phyloP scores from a whole-genome alignment of 2,888 invertebrate species.

The Folsomia candida region DNA sequence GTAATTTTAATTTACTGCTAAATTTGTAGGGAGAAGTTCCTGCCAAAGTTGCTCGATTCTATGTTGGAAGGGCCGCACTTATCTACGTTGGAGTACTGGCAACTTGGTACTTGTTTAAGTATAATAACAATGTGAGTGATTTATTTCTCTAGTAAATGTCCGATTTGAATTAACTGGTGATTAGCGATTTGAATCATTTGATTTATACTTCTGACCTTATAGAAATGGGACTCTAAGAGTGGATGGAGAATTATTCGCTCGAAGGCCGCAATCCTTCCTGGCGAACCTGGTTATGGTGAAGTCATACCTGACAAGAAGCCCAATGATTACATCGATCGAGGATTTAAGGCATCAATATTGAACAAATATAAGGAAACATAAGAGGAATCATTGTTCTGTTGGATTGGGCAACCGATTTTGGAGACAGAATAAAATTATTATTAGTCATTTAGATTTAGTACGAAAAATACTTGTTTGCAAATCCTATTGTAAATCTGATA shows the following conservation, averaged over 20 bases:
- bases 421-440: neutral
- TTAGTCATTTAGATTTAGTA: neutral
- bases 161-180: neutral
- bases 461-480: neutral
- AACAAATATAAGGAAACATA: neutral
- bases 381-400: neutral
- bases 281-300: constrained; percentile 67
- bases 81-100: constrained; percentile 59
- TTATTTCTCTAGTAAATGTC: no score
- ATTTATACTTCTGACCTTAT: constrained; percentile 4
- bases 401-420: neutral
- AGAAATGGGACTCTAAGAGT: constrained; percentile 76
- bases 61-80: constrained; percentile 65
- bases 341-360: constrained; percentile 64
- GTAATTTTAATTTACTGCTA: constrained; percentile 17
- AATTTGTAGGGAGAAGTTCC: constrained; percentile 64
- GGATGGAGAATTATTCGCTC: constrained; percentile 67
- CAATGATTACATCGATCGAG: constrained; percentile 68
- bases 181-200: no score
- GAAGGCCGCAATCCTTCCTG: constrained; percentile 63
- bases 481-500: no score
- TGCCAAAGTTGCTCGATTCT: constrained; percentile 62
- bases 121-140: constrained; percentile 69
- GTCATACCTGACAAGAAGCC: constrained; percentile 61
- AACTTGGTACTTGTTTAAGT: constrained; percentile 75